Conservation (phyloP, 2,888 invertebrate species). For the Agonopterix heracliana region DNA sequence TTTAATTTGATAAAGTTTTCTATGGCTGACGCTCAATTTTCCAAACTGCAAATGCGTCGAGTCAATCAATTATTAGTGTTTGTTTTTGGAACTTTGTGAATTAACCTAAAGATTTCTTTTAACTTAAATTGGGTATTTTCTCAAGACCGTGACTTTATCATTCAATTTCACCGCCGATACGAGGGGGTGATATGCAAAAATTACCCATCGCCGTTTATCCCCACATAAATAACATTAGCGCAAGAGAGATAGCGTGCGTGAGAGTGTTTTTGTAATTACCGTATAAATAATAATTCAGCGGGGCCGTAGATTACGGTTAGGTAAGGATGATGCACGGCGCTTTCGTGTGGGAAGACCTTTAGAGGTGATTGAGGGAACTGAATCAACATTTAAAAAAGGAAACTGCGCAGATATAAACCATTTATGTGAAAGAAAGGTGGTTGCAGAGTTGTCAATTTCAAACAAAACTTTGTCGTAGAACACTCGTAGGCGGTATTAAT, state of each 20-base stretch:
- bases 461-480: no score
- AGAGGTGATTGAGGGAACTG: not conserved
- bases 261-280: conserved; percentile 74
- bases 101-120: no score
- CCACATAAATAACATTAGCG: conserved; percentile 68
- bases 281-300: conserved; percentile 72
- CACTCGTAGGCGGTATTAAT: no score
- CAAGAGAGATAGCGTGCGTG: conserved; percentile 56
- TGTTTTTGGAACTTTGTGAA: no score
- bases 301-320: conserved; percentile 66
- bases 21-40: no score
- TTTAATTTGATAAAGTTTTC: no score
- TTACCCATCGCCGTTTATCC: conserved; percentile 63
- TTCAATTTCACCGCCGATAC: conserved; percentile 55
- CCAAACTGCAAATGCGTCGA: no score
- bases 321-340: conserved; percentile 43
- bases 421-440: no score
- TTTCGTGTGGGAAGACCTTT: not conserved
- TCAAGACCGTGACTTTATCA: conserved; percentile 38
- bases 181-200: conserved; percentile 69
- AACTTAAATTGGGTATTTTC: not conserved
- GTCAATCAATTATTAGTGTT: no score
- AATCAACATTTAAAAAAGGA: not conserved
- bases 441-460: no score
- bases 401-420: no score